phyloP scores from a whole-genome alignment of 2,797 vertebrate species.

The Pantherophis alleghaniensis region DNA sequence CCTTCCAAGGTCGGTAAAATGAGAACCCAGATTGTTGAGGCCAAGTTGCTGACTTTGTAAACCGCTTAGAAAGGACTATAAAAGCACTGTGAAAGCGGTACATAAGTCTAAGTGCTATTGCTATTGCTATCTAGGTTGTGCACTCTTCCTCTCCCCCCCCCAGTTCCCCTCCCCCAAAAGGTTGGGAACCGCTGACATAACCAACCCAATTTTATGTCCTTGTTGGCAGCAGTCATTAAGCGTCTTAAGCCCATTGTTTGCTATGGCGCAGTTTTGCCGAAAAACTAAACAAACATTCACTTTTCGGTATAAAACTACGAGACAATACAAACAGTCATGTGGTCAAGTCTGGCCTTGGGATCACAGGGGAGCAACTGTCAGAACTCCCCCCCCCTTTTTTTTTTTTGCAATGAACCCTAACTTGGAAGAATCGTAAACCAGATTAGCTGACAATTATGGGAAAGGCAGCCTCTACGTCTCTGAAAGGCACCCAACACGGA shows the following conservation, averaged over 20 bases:
- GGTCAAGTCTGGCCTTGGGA: not conserved
- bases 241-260: not conserved
- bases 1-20: too few relatives aligned
- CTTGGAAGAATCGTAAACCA: not conserved
- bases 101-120: too few relatives aligned
- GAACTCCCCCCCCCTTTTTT: too few relatives aligned
- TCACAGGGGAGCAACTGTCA: not conserved
- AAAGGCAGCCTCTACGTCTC: not conserved
- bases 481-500: not conserved
- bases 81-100: too few relatives aligned
- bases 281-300: not conserved
- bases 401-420: not conserved
- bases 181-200: not conserved
- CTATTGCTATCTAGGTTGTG: not conserved
- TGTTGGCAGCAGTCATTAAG: not conserved
- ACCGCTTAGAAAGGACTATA: too few relatives aligned
- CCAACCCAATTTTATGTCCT: not conserved
- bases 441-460: not conserved
- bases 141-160: not conserved
- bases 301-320: not conserved
- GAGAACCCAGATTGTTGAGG: too few relatives aligned
- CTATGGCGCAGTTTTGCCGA: not conserved
- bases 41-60: too few relatives aligned
- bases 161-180: too few relatives aligned
- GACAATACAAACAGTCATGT: accelerated